phyloP scores from a whole-genome alignment of 64 coral and sea anemone species.

The Montipora efflorescens region DNA sequence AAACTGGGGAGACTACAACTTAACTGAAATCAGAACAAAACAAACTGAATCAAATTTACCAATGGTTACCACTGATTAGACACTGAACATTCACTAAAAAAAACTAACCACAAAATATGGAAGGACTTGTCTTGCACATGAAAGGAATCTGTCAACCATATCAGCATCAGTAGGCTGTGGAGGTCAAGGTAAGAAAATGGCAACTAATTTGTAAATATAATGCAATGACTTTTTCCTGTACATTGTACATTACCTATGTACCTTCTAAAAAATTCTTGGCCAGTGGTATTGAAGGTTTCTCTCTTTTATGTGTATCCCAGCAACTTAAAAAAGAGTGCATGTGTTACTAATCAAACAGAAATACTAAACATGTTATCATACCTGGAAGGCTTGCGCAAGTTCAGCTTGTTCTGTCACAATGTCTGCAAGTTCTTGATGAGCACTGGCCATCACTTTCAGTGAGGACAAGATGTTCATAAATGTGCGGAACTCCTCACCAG shows the following conservation, averaged over 20 bases:
- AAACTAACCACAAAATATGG: conserved; percentile 90
- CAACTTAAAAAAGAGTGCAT: neutral
- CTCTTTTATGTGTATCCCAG: neutral
- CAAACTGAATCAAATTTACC: too few relatives aligned
- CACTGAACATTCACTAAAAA: neutral
- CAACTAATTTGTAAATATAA: neutral
- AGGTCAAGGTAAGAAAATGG: neutral
- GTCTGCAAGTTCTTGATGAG: conserved; percentile 88
- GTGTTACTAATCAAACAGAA: neutral
- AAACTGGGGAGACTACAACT: too few relatives aligned
- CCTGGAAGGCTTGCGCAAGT: conserved; percentile 90
- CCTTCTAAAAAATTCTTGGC: too few relatives aligned
- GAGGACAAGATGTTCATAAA: conserved; percentile 91
- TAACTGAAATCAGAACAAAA: too few relatives aligned
- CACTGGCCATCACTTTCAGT: conserved; percentile 75
- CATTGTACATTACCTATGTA: too few relatives aligned
- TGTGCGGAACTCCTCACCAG: conserved; percentile 88
- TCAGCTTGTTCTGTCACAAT: conserved; percentile 96
- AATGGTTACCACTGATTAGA: too few relatives aligned
- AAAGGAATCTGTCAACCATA: conserved; percentile 77
- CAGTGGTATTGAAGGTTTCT: too few relatives aligned
- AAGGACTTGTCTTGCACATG: conserved; percentile 91
- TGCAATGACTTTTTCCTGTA: too few relatives aligned
- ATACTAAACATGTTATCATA: neutral
- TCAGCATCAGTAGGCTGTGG: conserved; percentile 82